Base-by-base conservation (phyloP, 2,888 invertebrate species). In the Rotaria magnacalcarata region DNA sequence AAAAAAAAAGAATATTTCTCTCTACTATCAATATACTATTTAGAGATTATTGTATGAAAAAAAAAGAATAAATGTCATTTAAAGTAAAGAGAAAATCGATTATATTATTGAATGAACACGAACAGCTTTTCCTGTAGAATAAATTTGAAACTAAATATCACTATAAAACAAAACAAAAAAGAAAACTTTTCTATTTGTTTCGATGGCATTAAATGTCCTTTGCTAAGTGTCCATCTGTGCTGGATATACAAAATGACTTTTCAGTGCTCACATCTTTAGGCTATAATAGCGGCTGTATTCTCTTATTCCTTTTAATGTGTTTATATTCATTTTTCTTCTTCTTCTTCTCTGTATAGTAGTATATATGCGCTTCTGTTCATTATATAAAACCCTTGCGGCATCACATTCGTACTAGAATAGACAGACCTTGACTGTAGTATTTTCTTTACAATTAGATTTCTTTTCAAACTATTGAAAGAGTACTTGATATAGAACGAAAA, bases 211-310 rank as follows among this genome's bases (percentile, higher is more conserved):
- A 67, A 7, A 67, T 67, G 67, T 67, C 67, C 67, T 41, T 7
- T 34, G 16, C 67, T 67, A 67, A 67, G 67, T 67, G 67, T 67
- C 67, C 67, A 67, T 67, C 67, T 67, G 67, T 67, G 67, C 67
- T 34, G 19, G 34, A 41, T 67, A 67, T 41, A 67, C 67, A 67
- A 67, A 47, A 67, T 41, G 67, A 67, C 67, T 67, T 67, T 41
- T 67, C 67, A 67, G 34, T 67, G 11, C n/a, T 67, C 41, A 41
- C 67, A 19, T 67, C 67, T 67, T 41, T 3, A 34, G 67, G 67
- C 67, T 27, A 67, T 67, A 67, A 16, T 67, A 67, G 67, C 67
- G 67, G 67, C 34, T 67, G 67, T 41, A 34, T 27, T 67, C 34
- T 67, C 67, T 67, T 67, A 34, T 67, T 67, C 14, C 27, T 34